Evolutionary conservation across 2,113 vertebrate genomes (phyloP).

Genomic region (Bufo gargarizans): DNA sequence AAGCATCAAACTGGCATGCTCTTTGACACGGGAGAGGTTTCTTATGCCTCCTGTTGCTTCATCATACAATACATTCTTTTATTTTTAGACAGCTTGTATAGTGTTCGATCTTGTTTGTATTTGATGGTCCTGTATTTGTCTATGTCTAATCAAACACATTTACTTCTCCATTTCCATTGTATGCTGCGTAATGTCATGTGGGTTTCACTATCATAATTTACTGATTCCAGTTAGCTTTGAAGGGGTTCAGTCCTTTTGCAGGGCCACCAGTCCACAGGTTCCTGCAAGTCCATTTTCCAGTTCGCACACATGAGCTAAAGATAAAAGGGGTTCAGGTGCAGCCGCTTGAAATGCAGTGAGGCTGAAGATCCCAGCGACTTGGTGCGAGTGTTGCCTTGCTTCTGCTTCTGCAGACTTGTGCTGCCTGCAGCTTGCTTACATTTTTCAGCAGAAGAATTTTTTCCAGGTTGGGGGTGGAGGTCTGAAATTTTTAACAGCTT

Average conservation of each 20-base stretch:
- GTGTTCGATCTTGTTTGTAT: neutral
- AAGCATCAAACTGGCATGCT: neutral
- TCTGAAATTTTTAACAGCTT: neutral
- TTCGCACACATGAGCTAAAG: neutral
- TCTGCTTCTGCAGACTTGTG: neutral
- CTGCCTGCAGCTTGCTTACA: constrained; percentile 33
- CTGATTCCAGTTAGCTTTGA: neutral
- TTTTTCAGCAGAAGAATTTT: constrained; percentile 12
- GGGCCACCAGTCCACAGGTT: neutral
- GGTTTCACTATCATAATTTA: neutral
- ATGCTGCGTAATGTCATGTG: neutral
- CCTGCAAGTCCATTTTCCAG: neutral
- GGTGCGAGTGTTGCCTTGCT: neutral
- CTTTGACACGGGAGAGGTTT: neutral
- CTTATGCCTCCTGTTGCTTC: neutral
- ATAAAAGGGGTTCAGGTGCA: constrained; percentile 5
- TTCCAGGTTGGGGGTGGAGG: constrained; percentile 8
- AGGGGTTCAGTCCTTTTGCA: neutral
- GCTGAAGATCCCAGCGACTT: neutral
- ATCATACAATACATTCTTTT: neutral
- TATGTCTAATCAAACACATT: neutral
- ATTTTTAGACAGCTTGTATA: neutral
- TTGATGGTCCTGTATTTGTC: neutral
- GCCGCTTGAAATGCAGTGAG: constrained; percentile 1
- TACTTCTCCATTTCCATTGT: neutral